Conservation (phyloP, 2,888 invertebrate genomes). For the Lepidocyrtinus sp. region DNA sequence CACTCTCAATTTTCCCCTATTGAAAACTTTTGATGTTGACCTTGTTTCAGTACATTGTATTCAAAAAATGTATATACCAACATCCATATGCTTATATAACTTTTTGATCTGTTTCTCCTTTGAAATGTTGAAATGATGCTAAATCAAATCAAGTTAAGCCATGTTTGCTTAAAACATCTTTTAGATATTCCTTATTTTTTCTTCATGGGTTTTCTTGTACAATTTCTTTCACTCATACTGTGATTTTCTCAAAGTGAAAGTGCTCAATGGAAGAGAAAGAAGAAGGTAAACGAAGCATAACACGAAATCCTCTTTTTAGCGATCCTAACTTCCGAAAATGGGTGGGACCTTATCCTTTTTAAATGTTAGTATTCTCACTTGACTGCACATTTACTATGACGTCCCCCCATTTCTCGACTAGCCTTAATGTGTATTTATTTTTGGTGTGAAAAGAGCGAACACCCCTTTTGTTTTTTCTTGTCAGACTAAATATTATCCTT, state of each 20-base stretch:
- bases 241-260: conserved; percentile 11
- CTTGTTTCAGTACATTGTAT: conserved; percentile 2
- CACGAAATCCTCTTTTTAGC: conserved; percentile 11
- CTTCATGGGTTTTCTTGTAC: conserved; percentile 3
- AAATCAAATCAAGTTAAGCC: conserved; percentile 16
- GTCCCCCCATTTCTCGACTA: background rate
- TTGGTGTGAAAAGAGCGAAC: conserved; percentile 10
- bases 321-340: conserved; percentile 48
- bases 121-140: conserved; percentile 3
- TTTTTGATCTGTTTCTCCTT: conserved; percentile 11
- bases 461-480: conserved; percentile 18
- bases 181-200: background rate
- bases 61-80: no score
- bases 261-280: conserved; percentile 8
- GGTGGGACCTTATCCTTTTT: conserved; percentile 37
- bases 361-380: conserved; percentile 2
- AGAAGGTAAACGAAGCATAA: conserved; percentile 23
- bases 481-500: conserved; percentile 19
- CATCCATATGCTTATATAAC: no score
- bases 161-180: conserved; percentile 17
- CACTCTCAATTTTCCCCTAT: conserved; percentile 6
- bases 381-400: conserved; percentile 8
- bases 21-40: background rate
- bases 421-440: conserved; percentile 25
- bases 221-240: conserved; percentile 5